phyloP scores from a whole-genome alignment of 2,113 vertebrate species.

The Mesembrinibis cayennensis region DNA sequence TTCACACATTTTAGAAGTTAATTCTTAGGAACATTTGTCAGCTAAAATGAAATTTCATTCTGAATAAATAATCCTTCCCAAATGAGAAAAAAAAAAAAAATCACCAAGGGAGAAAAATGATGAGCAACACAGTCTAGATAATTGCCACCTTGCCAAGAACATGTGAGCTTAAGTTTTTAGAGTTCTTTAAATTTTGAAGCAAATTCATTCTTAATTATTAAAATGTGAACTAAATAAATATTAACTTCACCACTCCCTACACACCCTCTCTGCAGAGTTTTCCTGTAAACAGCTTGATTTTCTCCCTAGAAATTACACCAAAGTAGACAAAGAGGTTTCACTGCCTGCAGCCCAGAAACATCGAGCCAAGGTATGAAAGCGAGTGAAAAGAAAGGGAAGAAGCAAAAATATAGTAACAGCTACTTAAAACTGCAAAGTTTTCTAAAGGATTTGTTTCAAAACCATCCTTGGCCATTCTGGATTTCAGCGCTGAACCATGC shows the following conservation, averaged over 20 bases:
- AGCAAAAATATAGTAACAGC: not conserved
- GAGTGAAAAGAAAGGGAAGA: not conserved
- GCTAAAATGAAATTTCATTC: not conserved
- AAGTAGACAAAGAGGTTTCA: not conserved
- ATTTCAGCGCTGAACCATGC: not conserved
- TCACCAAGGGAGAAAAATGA: not conserved
- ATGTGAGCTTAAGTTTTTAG: not conserved
- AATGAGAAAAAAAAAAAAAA: not conserved
- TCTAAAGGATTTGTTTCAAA: not conserved
- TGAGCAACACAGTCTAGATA: not conserved
- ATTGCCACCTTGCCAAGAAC: not conserved
- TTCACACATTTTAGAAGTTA: not conserved
- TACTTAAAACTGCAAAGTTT: not conserved
- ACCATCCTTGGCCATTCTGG: not conserved
- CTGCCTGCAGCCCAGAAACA: not conserved
- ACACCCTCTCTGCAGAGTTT: not conserved
- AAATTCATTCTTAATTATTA: not conserved
- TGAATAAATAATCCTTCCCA: not conserved
- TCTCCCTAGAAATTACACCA: not conserved
- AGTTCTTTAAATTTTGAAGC: not conserved
- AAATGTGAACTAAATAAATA: not conserved
- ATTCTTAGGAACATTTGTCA: not conserved
- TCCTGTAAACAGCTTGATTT: not conserved
- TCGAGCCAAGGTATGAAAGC: not conserved
- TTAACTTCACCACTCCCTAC: not conserved